Evolutionary conservation across 2,797 vertebrate genomes (phyloP), one percentile per base, ranked within the genome.

Genomic region (Kryptopterus vitreolus): DNA sequence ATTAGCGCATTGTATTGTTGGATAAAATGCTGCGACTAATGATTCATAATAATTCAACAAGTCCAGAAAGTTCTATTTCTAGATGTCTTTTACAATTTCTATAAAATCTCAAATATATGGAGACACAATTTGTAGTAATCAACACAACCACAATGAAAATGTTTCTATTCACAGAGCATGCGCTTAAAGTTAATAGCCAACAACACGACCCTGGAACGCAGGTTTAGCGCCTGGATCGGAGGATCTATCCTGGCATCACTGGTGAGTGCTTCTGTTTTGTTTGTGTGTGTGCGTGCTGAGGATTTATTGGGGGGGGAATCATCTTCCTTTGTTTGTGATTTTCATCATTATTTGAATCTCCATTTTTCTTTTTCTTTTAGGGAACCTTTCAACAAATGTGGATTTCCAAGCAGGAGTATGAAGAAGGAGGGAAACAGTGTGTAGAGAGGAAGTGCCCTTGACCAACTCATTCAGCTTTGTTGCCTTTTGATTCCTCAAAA

Each of bases 361-460:
- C 11, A 91, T 86, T 87, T 89, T n/a, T n/a, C n/a, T n/a, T n/a
- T n/a, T n/a, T n/a, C n/a, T n/a, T n/a, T 31, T 84, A 99, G 98
- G 97, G 97, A 83, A 99, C 97, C 79, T 99, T 99, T 90, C 98
- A 99, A 87, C 98, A 99, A 90, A 99, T 99, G 97, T 99, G 97
- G 97, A 99, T 99, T 92, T 99, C 98, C 33, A 99, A 99, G 89
- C 97, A 99, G 88, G 98, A 99, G 81, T 99, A 99, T 20, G 98
- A 99, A 91, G 98, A 99, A 91, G 97, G 98, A 87, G 98, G 98
- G 74, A 99, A 98, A 89, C 98, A 99, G 80, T 99, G 98, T 87
- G 97, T 99, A 86, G 97, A 99, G 92, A 95, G 97, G 89, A 99
- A 99, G 93, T 99, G 98, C 78, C 97, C 98, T 85, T 99, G 91